Base-by-base conservation (phyloP, 2,113 vertebrate genomes). In the Burhinus oedicnemus region DNA sequence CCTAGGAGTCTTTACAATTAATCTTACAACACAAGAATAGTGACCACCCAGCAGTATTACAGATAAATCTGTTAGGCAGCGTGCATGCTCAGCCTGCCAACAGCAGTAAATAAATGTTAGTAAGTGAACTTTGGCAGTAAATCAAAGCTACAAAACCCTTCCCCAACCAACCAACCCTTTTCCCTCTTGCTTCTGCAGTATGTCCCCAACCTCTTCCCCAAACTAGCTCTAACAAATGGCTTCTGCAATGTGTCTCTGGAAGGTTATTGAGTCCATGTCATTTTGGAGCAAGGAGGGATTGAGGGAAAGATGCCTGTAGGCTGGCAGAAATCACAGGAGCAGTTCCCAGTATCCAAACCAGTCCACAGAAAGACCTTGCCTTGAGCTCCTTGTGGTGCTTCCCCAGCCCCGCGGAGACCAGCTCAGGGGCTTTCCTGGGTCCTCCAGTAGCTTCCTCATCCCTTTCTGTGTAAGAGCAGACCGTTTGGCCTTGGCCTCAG, bases 61-160 rank as follows among this genome's bases (percentile, higher is more conserved):
- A 95, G 94, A 96, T 95, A 95, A 93, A 96, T 96, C 95, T 94
- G 74, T 76, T 89, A 82, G 74, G 70, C 87, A 93, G 71, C 0
- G 0, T 85, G 87, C 82, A 85, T 2, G 1, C 27, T 95, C 57
- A 90, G 78, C 61, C 84, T 94, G 96, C 78, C 96, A 96, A 42
- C 61, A 58, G 78, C 78, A 80, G 81, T 90, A 95, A 92, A 90
- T 83, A 92, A 88, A 74, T 10, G 11, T 17, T 64, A 34, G 58
- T 58, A 54, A 90, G 54, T 83, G 75, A 94, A 65, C 30, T 83
- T 51, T 5, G 16, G 71, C 92, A 92, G 79, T 66, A 86, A 94
- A 88, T 96, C 74, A 87, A 68, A 92, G 30, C 69, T 85, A 29
- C 8, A 29, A 36, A 61, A 32, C 18, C 42, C 22, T 34, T 17